phyloP scores from a whole-genome alignment of 2,797 vertebrate genomes.

The Crax fasciolata region DNA sequence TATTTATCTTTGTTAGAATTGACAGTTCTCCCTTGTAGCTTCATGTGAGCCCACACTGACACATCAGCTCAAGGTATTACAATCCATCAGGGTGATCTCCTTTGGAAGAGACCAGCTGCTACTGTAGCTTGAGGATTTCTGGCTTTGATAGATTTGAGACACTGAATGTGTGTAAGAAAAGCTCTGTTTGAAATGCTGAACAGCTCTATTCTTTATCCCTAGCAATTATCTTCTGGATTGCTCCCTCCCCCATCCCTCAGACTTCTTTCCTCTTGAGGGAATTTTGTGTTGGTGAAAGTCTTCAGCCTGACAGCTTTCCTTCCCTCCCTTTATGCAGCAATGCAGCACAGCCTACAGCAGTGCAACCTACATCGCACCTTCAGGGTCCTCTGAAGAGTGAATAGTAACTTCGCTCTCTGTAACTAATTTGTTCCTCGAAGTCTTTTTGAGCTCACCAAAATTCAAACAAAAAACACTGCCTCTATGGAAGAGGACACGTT shows the following conservation, averaged over 20 bases:
- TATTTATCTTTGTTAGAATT: slow-evolving; percentile 81
- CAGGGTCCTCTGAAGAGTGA: background rate
- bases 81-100: slow-evolving; percentile 53
- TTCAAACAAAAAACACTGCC: background rate
- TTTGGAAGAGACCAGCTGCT: slow-evolving; percentile 56
- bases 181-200: slow-evolving; percentile 60
- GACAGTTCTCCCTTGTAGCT: slow-evolving; percentile 58
- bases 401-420: background rate
- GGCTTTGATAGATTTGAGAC: background rate
- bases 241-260: background rate
- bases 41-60: slow-evolving; percentile 61
- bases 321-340: background rate
- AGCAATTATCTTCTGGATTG: slow-evolving; percentile 28
- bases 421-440: background rate
- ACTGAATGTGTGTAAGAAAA: background rate
- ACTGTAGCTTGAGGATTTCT: slow-evolving; percentile 31
- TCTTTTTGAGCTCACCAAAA: background rate
- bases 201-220: slow-evolving; percentile 35
- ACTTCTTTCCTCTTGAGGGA: background rate
- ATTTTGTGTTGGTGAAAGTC: background rate
- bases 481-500: background rate
- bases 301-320: slow-evolving; percentile 11
- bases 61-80: slow-evolving; percentile 44
- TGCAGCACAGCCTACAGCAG: background rate
- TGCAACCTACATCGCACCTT: background rate